Percentiles rank a stretch among this genome's conserved stretches.
Evolutionary conservation across 2,113 vertebrate genomes (phyloP).

Genomic region (Xiphophorus couchianus): DNA sequence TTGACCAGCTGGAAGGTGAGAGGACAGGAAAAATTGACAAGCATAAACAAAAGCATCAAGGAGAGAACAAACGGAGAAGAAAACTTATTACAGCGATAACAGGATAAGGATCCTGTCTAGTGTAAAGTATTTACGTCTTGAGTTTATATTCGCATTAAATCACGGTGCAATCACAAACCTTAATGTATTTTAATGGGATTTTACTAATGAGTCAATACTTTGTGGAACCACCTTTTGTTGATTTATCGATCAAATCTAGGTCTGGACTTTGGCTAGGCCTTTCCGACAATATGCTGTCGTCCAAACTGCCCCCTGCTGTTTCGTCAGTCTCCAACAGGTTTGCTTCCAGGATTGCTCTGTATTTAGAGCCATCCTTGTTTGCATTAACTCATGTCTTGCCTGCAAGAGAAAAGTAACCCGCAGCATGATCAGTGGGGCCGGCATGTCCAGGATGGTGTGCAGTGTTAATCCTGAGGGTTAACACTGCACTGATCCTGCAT

Average conservation of each 20-base stretch:
- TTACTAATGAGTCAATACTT: not conserved
- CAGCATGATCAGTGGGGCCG: not conserved
- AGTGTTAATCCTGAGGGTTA: no score
- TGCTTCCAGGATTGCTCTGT: no score
- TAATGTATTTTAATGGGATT: not conserved
- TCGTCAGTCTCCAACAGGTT: no score
- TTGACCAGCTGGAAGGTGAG: not conserved
- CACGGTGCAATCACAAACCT: not conserved
- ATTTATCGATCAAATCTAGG: no score
- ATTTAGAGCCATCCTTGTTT: not conserved
- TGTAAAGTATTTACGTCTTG: no score
- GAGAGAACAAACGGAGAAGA: not conserved
- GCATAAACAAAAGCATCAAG: not conserved
- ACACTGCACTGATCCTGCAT: no score
- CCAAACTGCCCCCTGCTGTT: no score
- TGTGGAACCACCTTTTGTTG: not conserved
- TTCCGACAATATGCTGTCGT: no score
- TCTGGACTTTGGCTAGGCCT: no score
- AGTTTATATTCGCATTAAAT: not conserved
- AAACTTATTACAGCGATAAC: not conserved
- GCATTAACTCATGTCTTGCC: not conserved
- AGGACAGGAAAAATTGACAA: not conserved
- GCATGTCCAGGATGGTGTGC: not conserved
- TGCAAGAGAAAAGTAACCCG: not conserved
- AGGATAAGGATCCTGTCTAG: not conserved